These are phyloP conservation scores for Rana temporaria DNA, from an alignment of 2,113 vertebrate genomes.

Conservation along the genomic window DNA sequence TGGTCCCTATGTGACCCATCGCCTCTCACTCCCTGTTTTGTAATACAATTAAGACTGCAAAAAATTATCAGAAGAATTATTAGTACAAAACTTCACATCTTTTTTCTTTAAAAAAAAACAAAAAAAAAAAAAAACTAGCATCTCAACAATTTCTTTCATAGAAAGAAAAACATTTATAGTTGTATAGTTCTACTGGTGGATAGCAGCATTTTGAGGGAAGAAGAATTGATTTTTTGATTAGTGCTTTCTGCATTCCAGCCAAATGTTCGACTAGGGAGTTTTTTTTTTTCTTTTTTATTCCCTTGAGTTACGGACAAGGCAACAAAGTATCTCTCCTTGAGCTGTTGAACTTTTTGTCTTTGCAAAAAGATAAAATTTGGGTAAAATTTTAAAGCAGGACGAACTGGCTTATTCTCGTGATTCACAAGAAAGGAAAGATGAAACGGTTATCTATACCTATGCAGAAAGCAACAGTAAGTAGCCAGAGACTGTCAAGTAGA, in stretches of 20 bases:
- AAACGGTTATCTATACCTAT: background rate
- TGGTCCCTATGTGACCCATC: background rate
- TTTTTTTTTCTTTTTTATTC: background rate
- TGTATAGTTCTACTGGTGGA: slow-evolving; percentile 62
- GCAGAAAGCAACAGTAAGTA: background rate
- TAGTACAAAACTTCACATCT: slow-evolving; percentile 74
- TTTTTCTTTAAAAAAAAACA: slow-evolving; percentile 58
- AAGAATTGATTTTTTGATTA: slow-evolving; percentile 3
- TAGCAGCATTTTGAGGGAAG: slow-evolving; percentile 75
- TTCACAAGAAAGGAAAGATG: background rate
- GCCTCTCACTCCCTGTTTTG: slow-evolving; percentile 35
- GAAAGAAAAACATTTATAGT: slow-evolving; percentile 83
- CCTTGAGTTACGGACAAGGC: background rate
- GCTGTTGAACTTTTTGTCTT: background rate
- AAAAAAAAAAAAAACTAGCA: slow-evolving; percentile 62
- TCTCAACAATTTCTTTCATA: slow-evolving; percentile 85
- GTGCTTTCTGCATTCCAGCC: slow-evolving; percentile 21
- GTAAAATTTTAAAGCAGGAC: background rate
- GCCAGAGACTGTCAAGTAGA: background rate
- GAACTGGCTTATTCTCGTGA: background rate
- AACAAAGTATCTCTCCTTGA: background rate
- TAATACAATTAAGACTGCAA: slow-evolving; percentile 53
- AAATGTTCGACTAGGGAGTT: background rate
- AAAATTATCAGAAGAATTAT: slow-evolving; percentile 64
- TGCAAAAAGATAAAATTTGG: background rate